Conservation (phyloP, 2,888 invertebrate species). For the Boloria selene region DNA sequence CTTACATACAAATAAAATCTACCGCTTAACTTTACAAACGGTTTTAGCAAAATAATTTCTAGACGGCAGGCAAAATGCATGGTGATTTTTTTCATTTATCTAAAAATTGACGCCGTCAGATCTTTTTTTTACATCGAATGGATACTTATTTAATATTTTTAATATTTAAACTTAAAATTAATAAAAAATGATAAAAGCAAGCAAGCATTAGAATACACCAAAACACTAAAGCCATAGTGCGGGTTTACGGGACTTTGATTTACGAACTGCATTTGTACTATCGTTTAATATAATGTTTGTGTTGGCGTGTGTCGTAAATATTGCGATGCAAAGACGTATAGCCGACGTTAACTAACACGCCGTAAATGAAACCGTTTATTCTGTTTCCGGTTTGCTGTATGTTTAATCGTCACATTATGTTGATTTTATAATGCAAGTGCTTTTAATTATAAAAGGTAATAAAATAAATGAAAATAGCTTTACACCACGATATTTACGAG, state of each 20-base stretch:
- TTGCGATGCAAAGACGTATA: conserved; percentile 18
- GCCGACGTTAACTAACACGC: conserved; percentile 21
- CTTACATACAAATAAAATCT: background rate
- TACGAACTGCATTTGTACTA: conserved; percentile 26
- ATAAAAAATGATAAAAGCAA: conserved; percentile 9
- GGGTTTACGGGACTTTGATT: conserved; percentile 11
- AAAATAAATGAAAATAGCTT: conserved; percentile 1
- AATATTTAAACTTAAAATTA: background rate
- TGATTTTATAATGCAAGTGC: background rate
- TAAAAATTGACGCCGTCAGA: too few species aligned
- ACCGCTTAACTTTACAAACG: too few species aligned
- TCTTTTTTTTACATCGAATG: too few species aligned
- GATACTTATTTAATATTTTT: too few species aligned
- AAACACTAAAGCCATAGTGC: conserved; percentile 5
- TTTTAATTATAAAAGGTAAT: background rate
- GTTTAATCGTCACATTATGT: conserved; percentile 13
- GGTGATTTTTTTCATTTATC: too few species aligned
- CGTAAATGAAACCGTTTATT: conserved; percentile 20
- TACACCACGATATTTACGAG: background rate
- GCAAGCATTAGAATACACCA: conserved; percentile 10
- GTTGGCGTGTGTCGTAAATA: conserved; percentile 26
- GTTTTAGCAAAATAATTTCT: too few species aligned
- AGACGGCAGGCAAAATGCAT: too few species aligned
- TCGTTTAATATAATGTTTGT: conserved; percentile 24
- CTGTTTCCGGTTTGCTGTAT: conserved; percentile 15